These are phyloP conservation scores for Callionymus lyra DNA, from an alignment of 2,113 vertebrate species.

Conservation along the genomic window DNA sequence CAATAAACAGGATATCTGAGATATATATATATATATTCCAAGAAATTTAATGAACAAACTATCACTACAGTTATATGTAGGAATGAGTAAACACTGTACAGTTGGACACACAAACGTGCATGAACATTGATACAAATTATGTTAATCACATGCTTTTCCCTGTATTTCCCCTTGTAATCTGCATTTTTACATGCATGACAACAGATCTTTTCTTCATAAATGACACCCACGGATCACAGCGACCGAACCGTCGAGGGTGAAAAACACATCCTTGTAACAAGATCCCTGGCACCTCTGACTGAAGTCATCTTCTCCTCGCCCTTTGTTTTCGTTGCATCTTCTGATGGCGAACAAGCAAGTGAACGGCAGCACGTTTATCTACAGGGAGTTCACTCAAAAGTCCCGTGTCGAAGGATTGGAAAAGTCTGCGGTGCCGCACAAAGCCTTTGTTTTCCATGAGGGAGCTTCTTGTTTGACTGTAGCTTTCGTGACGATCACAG, in stretches of 20 bases:
- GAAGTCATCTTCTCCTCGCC: conserved; percentile 15
- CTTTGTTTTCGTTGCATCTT: conserved; percentile 19
- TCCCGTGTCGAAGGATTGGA: conserved; percentile 16
- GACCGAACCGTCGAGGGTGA: conserved; percentile 28
- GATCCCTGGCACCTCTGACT: conserved; percentile 32
- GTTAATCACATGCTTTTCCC: conserved; percentile 7
- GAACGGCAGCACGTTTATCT: conserved; percentile 39
- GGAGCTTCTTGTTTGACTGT: conserved; percentile 15
- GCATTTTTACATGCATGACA: conserved; percentile 28
- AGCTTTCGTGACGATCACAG: conserved; percentile 6
- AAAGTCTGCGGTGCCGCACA: conserved; percentile 6
- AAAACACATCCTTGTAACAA: conserved; percentile 26
- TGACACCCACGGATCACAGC: conserved; percentile 41
- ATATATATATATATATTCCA: too few relatives aligned
- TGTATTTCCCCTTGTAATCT: conserved; percentile 23
- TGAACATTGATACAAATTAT: too few relatives aligned
- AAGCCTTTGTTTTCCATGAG: conserved; percentile 27
- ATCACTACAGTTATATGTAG: too few relatives aligned
- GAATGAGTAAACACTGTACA: too few relatives aligned
- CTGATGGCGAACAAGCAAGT: conserved; percentile 32
- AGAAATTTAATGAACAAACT: too few relatives aligned
- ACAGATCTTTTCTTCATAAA: neutral
- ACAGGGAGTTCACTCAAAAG: conserved; percentile 34
- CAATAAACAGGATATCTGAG: too few relatives aligned
- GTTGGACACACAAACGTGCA: too few relatives aligned